Base-by-base conservation (phyloP, 2,797 vertebrate genomes). In the Adelosebastes latens region DNA sequence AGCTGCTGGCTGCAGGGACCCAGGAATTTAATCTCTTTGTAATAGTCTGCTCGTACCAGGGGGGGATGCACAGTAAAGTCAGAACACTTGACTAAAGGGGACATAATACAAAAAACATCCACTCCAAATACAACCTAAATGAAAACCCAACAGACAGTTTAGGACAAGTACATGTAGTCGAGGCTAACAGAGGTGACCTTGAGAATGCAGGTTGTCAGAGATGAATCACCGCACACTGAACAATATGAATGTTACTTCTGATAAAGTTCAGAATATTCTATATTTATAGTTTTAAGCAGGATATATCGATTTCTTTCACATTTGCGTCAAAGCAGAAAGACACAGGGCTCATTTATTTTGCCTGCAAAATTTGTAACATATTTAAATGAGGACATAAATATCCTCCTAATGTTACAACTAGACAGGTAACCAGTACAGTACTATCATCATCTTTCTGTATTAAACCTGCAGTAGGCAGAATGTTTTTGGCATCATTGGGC, bases 191-290 rank as follows among this genome's bases (percentile, higher is more conserved):
- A 83, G 72, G 72, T 83, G 83, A 87, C 79, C 62, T 84, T 82
- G 61, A 67, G 78, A 88, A 86, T 82, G 39, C 56, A 63, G 69
- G 32, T 76, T 86, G 85, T 87, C 77, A 27, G 77, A 85, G 80
- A 86, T 69, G 29, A 73, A 87, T 86, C 70, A 66, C 84, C 76
- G 65, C 72, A 77, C 74, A 65, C 34, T 72, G 29, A 86, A 56
- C 53, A 71, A 72, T 83, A 74, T 77, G 56, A 87, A 83, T 65
- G 79, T 88, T 87, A 32, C 8, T 27, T 27, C 27, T 83, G 75
- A 84, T 81, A 68, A 85, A 29, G 29, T 75, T 52, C 8, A 24
- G n/a, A 68, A 58, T 65, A 22, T 42, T 61, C 11, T 7, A 25
- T 22, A 64, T 31, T 64, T n/a, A 72, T 22, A 55, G 42, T 69